Evolutionary conservation across 2,113 vertebrate genomes (phyloP).

Genomic region (Sinocyclocheilus anophthalmus): DNA sequence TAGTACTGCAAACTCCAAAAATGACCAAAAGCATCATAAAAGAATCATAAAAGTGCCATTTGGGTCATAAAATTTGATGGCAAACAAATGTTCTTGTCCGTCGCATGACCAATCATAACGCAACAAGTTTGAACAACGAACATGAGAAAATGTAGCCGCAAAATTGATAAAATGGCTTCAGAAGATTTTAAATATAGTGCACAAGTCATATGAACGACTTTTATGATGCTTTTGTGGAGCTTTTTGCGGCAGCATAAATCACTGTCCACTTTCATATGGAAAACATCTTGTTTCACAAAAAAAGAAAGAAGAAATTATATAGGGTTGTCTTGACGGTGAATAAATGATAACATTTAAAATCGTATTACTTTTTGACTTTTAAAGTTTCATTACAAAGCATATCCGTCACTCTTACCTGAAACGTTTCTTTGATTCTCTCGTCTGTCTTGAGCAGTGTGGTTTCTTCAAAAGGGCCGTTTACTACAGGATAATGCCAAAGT

Average conservation of each 20-base stretch:
- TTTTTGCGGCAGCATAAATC: no score
- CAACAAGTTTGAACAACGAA: not conserved
- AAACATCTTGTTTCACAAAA: no score
- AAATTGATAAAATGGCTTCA: not conserved
- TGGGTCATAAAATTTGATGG: not conserved
- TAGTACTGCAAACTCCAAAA: not conserved
- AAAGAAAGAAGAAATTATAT: no score
- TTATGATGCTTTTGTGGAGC: not conserved
- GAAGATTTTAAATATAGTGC: not conserved
- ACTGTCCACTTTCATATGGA: no score
- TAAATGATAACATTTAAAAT: not conserved
- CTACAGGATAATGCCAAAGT: slow-evolving; percentile 93
- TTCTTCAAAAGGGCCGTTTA: slow-evolving; percentile 92
- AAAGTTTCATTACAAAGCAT: not conserved
- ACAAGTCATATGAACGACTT: not conserved
- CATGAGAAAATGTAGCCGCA: not conserved
- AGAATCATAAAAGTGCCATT: not conserved
- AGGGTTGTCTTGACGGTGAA: not conserved
- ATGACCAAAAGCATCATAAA: not conserved
- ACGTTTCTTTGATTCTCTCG: not conserved
- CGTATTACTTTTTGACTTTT: no score
- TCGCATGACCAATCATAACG: not conserved
- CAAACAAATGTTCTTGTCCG: not conserved
- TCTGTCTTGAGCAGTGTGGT: slow-evolving; percentile 77
- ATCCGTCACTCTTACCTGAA: not conserved